Base-by-base conservation (phyloP, 2,797 vertebrate species). In the Betta splendens region DNA sequence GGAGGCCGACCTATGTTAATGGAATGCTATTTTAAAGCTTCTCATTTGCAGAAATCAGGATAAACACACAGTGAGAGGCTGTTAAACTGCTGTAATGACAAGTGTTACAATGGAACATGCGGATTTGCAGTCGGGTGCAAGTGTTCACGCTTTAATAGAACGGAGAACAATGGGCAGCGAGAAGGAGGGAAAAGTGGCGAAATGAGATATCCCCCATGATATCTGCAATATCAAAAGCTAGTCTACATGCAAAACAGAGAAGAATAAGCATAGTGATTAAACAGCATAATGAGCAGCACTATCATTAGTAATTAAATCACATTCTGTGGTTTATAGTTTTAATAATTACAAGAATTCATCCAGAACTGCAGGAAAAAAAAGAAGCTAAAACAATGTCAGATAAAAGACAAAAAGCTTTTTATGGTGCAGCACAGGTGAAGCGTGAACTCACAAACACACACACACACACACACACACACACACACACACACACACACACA, bases 11-110 rank as follows among this genome's bases (percentile, higher is more conserved):
- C 13, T 11, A 0, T 32, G 33, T 17, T 11, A 18, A 45, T n/a
- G n/a, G n/a, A n/a, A n/a, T n/a, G 10, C n/a, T 11, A 1, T 32
- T 33, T 17, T 11, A 18, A 45, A 51, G 17, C 2, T 8, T 45
- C 51, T 61, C 1, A 59, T 28, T 11, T 11, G 16, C 8, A 62
- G 10, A 53, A 47, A 50, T 43, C 4, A 69, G n/a, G 8, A 29
- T 31, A 33, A 18, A 12, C n/a, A 2, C 23, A 35, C 7, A 47
- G 50, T 10, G 48, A 28, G 16, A 21, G 3, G 35, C 5, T 5
- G 7, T 22, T 3, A 38, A 18, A 6, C 4, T 42, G 4, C 51
- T 26, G 26, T 26, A 26, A 26, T 26, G 25, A 26, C 1, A 38
- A 32, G 28, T 7, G 2, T 37, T 46, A 7, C 4, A 38, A 44